Base-by-base conservation (phyloP, 2,113 vertebrate genomes). In the Podiceps cristatus region DNA sequence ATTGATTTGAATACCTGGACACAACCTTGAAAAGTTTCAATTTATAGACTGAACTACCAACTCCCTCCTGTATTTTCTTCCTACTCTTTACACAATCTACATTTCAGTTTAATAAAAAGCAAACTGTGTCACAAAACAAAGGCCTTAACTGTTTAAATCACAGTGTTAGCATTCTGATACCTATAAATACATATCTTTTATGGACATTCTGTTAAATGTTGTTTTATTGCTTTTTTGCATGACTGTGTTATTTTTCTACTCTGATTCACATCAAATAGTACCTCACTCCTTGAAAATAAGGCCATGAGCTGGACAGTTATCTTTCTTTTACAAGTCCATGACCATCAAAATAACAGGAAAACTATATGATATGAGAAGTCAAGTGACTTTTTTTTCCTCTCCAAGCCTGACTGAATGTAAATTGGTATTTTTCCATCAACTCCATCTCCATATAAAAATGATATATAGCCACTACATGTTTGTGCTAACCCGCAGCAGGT, bases 11-110 rank as follows among this genome's bases (percentile, higher is more conserved):
- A 89, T 85, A 94, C 58, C 49, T 93, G 63, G 50, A 58, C 37
- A 79, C 60, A 96, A 93, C 94, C 95, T 97, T 96, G 96, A 95
- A 91, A 90, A 72, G 35, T 93, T 94, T 71, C 50, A 42, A 13
- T 84, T 92, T 89, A 74, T 45, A 64, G 35, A 82, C 62, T 56
- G 42, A 86, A 52, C 52, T 88, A 55, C 35, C 56, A 81, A 52
- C 42, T 91, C 50, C 28, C 35, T 83, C 63, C 44, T 64, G 5
- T 28, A 45, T 79, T 88, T 93, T 59, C 31, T 88, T 75, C 20
- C 7, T 24, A 28, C n/a, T 75, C 55, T 80, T 28, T 66, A 66
- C 42, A 64, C 81, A 33, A 62, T 69, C 69, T 69, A n/a, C n/a
- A 52, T 90, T 76, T 76, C 33, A 42, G 7, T 66, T 77, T 58